Evolutionary conservation across 2,797 vertebrate species (phyloP), one percentile per base, ranked within the genome.

Genomic region (Acipenser transmontanus): DNA sequence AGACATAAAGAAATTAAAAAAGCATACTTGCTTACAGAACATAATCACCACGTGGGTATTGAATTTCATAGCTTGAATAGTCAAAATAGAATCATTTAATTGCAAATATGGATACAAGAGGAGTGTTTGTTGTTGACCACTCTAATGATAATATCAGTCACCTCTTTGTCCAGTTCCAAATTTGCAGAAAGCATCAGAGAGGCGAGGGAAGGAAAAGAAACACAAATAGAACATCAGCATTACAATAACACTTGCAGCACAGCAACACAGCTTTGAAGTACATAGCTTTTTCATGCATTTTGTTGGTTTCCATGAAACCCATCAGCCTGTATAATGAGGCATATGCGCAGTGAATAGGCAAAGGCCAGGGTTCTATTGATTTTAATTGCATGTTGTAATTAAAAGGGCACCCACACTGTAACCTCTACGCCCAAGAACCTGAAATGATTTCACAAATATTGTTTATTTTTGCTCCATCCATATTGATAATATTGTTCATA

Each of bases 251-350:
- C 49, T 61, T 49, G 12, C 14, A 57, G 14, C 34, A 57, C 12
- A 13, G 54, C 7, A 57, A 50, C 6, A 12, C 34, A 34, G 34
- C 61, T 68, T 68, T 68, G 67, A 68, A 47, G 67, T 63, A 57
- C 50, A 13, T 57, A n/a, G 54, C 14, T 57, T n/a, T 57, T 57
- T 57, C 10, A 7, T 1, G 6, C n/a, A 4, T 14, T 11, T 60
- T 54, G 20, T 64, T 50, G 49, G 13, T 7, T 64, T n/a, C n/a
- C 4, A 4, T 13, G 12, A 14, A 20, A 52, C 12, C 54, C 13
- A 64, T 17, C 9, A 50, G 12, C 47, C 48, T 11, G 6, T 14
- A 48, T 6, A 7, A 49, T 8, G 7, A 7, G 12, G 2, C 20
- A 20, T 14, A 34, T 52, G 51, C 6, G 17, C 14, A 64, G 20